Evolutionary conservation across 1,140 invertebrate species (phyloP), one percentile per base, ranked within the genome.

Genomic region (Sycophaga agraensis): DNA sequence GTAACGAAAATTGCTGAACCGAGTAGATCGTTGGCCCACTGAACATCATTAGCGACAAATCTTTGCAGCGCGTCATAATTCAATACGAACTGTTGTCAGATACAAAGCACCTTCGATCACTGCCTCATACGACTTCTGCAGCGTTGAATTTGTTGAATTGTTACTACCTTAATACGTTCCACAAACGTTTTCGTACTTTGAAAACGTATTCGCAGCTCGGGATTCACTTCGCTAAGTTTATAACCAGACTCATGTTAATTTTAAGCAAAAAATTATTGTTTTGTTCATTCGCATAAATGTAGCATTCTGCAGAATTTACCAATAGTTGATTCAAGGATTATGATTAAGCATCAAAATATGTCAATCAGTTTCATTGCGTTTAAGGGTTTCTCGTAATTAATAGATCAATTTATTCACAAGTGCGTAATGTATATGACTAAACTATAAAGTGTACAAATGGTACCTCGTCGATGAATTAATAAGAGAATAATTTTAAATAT

Each of bases 371-470:
- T 42, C n/a, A 17, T 49, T 61, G 51, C 9, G 6, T 40, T 55
- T 61, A 61, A 61, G 50, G 11, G 43, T 48, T 28, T 61, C 24
- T 61, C n/a, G n/a, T n/a, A 4, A 37, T 26, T 21, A 37, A 26
- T 54, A n/a, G 16, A 54, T 39, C 40, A 16, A 19, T 49, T 22
- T 21, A 55, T 61, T 28, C 42, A 26, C 7, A 11, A 40, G 16
- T 48, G n/a, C 28, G 16, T 45, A 53, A 35, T 60, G 49, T 55
- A 39, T 48, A 55, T 54, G 37, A 42, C 42, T 42, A 58, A n/a
- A n/a, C 45, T 53, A 59, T 37, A 53, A 53, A 60, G 19, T 60
- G 58, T 60, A 53, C 19, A 60, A 60, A 60, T 6, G 16, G 24
- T 61, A 55, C 49, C 12, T 51, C 49, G 42, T 19, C 59, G 59